Evolutionary conservation across 2,888 invertebrate genomes (phyloP).

Genomic region (Eumerus sabulonum): DNA sequence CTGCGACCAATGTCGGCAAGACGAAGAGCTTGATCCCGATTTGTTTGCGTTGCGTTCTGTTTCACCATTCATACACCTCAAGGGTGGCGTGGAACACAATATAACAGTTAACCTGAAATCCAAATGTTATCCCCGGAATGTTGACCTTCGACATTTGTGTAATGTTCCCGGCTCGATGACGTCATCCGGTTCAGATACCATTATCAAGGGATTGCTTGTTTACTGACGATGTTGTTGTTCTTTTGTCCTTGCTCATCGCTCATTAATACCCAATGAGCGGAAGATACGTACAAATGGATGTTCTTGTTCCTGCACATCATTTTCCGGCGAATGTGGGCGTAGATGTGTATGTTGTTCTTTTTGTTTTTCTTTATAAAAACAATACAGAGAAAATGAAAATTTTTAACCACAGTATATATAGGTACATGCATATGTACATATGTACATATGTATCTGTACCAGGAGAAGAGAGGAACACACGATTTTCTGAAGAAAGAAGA

Average conservation of each 20-base stretch:
- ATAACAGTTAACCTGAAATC: conserved; percentile 21
- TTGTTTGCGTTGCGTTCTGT: neutral
- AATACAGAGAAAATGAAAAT: too few relatives aligned
- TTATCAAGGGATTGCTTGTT: conserved; percentile 44
- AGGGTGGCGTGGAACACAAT: conserved; percentile 9
- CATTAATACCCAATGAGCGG: conserved; percentile 48
- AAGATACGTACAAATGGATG: conserved; percentile 50
- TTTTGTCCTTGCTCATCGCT: conserved; percentile 29
- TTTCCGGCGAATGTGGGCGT: too few relatives aligned
- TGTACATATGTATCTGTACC: too few relatives aligned
- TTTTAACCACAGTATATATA: too few relatives aligned
- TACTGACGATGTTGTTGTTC: neutral
- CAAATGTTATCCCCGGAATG: conserved; percentile 52
- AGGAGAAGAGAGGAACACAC: too few relatives aligned
- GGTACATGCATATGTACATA: too few relatives aligned
- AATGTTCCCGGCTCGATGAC: conserved; percentile 36
- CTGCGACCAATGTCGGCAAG: too few relatives aligned
- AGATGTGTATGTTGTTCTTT: too few relatives aligned
- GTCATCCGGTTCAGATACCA: conserved; percentile 32
- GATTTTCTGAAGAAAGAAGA: too few relatives aligned
- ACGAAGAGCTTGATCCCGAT: neutral
- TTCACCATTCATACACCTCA: conserved; percentile 6
- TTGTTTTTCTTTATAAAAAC: too few relatives aligned
- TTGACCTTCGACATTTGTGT: conserved; percentile 57
- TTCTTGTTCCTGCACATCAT: conserved; percentile 20